Evolutionary conservation across 2,113 vertebrate genomes (phyloP).

Genomic region (Odontophorus gujanensis): DNA sequence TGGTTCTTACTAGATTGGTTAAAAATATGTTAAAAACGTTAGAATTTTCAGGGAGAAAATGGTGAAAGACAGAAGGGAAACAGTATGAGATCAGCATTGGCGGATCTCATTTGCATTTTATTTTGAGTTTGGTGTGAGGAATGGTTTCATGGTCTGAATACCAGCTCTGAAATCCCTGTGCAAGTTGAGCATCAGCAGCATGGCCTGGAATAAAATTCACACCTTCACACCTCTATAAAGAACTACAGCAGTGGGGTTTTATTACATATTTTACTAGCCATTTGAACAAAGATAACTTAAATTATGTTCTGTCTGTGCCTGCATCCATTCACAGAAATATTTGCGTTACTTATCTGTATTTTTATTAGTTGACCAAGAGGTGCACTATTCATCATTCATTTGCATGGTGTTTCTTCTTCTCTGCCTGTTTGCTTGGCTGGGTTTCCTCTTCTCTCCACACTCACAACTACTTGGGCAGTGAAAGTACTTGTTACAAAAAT

Average conservation of each 20-base stretch:
- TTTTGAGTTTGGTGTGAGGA: conserved; percentile 33
- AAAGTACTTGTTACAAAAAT: background rate
- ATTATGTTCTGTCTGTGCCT: background rate
- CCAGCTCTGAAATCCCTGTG: background rate
- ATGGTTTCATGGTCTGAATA: conserved; percentile 24
- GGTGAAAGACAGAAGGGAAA: conserved; percentile 4
- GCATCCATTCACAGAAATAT: background rate
- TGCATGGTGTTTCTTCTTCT: background rate
- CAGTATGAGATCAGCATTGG: background rate
- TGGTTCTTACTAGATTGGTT: conserved; percentile 24
- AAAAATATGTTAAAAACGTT: conserved; percentile 17
- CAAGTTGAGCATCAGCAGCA: conserved; percentile 14
- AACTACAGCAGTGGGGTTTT: background rate
- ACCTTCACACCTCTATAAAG: conserved; percentile 19
- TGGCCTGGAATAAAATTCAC: conserved; percentile 18
- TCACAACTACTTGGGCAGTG: background rate
- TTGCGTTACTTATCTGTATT: background rate
- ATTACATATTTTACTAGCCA: background rate
- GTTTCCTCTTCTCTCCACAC: background rate
- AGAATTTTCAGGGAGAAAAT: background rate
- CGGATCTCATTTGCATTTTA: conserved; percentile 48
- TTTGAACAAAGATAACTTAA: conserved; percentile 37
- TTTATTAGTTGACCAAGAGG: conserved; percentile 23
- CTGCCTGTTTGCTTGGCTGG: conserved; percentile 5
- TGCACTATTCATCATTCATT: background rate